Evolutionary conservation across 2,113 vertebrate genomes (phyloP), one percentile per base, ranked within the genome.

Genomic region (Dasyprocta punctata): DNA sequence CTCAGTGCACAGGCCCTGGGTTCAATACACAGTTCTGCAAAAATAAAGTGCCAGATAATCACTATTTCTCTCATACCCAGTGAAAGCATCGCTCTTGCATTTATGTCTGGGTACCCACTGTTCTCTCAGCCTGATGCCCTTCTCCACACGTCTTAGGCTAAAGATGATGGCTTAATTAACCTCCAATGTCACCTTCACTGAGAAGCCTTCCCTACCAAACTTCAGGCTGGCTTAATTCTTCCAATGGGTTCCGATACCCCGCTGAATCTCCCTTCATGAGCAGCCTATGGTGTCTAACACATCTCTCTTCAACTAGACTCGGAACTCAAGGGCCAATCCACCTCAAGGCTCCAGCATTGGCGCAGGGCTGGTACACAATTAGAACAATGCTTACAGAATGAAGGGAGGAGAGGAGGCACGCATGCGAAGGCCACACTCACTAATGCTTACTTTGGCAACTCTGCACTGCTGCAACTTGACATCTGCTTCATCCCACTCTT

Each of bases 401-500:
- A 54, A 63, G 78, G 67, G 19, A 80, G 47, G 2, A 60, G 44
- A 60, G 41, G 5, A 11, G 63, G 81, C 30, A 30, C 30, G 38
- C 5, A 13, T 0, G 0, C 0, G 8, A 54, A 60, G 63, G 63
- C 60, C 56, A 44, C 3, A 10, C 24, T 54, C 83, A 7, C 0
- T 12, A 3, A 24, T 38, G 89, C 98, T 98, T 98, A 99, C 99
- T 94, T 99, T 99, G 90, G 99, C 98, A 97, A 99, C 98, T 63
- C 99, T 99, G 98, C 99, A 99, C 67, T 99, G 99, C 82, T 99
- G 99, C 98, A 99, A 99, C 98, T 99, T 99, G 97, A 99, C 99
- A 95, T 99, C 99, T 92, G 99, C 99, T 97, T 99, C 99, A 92
- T 99, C 99, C 99, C 99, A 99, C 96, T 99, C 99, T 11, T 99